Evolutionary conservation across 2,113 vertebrate genomes (phyloP).

Genomic region (Marcusenius ussheri): DNA sequence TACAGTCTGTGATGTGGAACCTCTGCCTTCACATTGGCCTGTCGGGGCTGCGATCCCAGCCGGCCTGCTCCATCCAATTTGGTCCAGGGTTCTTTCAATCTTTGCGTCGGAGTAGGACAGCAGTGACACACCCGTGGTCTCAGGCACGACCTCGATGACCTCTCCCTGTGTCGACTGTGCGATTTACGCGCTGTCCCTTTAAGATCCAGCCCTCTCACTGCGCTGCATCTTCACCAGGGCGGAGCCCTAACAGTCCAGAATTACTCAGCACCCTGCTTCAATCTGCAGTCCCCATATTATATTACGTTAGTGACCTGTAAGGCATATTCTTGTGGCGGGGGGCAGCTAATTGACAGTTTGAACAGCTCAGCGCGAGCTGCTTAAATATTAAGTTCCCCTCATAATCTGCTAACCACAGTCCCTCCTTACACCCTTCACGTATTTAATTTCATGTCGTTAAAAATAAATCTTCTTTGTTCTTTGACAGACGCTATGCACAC

Average conservation of each 20-base stretch:
- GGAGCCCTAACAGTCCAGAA: background rate
- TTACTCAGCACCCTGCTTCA: background rate
- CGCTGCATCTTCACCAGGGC: background rate
- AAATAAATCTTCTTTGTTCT: background rate
- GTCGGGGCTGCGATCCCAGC: background rate
- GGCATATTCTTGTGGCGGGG: background rate
- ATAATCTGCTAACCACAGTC: background rate
- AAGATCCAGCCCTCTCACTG: background rate
- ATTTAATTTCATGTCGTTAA: background rate
- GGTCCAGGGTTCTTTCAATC: background rate
- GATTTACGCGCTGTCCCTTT: background rate
- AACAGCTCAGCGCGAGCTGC: background rate
- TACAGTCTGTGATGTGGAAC: background rate
- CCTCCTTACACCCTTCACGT: background rate
- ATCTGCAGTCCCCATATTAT: background rate
- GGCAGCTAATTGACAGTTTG: background rate
- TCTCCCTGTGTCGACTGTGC: background rate
- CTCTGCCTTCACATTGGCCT: background rate
- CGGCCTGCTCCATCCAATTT: background rate
- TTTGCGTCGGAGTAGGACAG: background rate
- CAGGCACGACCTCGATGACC: background rate
- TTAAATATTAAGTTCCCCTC: background rate
- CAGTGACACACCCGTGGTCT: background rate
- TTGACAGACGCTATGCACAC: background rate
- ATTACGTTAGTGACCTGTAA: background rate